These are phyloP conservation scores for Beaufortia kweichowensis DNA, from an alignment of 2,113 vertebrate species.

Conservation along the genomic window DNA sequence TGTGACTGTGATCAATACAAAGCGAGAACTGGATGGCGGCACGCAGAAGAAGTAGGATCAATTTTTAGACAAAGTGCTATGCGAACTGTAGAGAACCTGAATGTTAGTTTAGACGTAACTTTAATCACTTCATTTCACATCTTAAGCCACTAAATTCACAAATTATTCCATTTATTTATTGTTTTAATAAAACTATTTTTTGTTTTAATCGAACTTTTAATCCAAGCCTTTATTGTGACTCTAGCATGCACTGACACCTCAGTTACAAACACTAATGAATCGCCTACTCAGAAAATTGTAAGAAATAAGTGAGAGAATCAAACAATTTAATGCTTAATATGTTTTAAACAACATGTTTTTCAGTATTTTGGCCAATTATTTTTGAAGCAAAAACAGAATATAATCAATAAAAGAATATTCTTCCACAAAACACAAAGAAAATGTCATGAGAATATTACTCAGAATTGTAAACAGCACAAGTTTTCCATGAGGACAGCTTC, in stretches of 20 bases:
- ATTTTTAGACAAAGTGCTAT: neutral
- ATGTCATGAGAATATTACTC: neutral
- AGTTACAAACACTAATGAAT: no score
- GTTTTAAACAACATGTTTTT: no score
- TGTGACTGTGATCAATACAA: neutral
- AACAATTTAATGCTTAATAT: no score
- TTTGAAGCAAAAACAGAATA: neutral
- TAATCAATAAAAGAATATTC: neutral
- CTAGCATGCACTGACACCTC: neutral
- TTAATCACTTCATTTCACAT: neutral
- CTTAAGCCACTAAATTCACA: neutral
- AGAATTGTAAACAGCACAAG: neutral
- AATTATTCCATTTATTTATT: neutral
- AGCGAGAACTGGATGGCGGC: neutral
- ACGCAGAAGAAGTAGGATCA: neutral
- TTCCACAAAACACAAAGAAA: neutral
- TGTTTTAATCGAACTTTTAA: neutral
- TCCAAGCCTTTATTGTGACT: neutral
- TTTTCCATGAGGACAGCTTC: no score
- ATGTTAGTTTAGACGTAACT: no score
- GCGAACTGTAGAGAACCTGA: neutral
- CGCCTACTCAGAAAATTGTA: no score
- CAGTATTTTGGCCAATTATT: no score
- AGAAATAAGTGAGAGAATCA: no score
- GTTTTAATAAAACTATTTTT: no score